These are phyloP conservation scores for Thamnophis elegans DNA, from an alignment of 2,797 vertebrate genomes.

Conservation along the genomic window DNA sequence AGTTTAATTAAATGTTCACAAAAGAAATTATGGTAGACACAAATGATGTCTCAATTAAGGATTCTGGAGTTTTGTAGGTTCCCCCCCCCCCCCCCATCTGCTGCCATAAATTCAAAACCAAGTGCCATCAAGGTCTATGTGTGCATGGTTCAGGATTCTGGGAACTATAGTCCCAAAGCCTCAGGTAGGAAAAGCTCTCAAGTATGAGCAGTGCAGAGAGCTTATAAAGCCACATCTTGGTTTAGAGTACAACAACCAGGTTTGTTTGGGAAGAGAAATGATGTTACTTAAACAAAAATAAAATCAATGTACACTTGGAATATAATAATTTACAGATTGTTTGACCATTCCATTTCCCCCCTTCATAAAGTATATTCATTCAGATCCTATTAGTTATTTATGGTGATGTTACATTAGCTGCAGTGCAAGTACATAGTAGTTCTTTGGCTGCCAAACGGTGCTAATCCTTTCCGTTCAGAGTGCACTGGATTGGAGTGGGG, in stretches of 20 bases:
- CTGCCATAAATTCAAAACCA: background rate
- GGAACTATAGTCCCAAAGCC: background rate
- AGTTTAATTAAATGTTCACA: background rate
- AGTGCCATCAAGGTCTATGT: background rate
- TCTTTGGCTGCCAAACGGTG: background rate
- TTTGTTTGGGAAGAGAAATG: background rate
- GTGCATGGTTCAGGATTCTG: background rate
- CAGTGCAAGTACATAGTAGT: background rate
- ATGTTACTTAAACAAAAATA: background rate
- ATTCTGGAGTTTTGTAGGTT: no score
- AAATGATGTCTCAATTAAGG: background rate
- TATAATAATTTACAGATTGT: background rate
- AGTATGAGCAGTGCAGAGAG: background rate
- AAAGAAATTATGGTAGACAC: background rate
- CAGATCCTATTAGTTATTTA: background rate
- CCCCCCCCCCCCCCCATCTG: background rate
- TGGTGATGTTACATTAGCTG: background rate
- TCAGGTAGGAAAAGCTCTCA: background rate
- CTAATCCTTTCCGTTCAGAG: background rate
- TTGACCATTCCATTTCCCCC: background rate
- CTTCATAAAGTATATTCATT: background rate
- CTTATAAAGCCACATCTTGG: background rate
- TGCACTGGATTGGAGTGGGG: background rate
- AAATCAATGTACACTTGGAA: no score
- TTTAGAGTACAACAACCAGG: background rate